Evolutionary conservation across 2,113 vertebrate genomes (phyloP).

Genomic region (Alouatta palliata): DNA sequence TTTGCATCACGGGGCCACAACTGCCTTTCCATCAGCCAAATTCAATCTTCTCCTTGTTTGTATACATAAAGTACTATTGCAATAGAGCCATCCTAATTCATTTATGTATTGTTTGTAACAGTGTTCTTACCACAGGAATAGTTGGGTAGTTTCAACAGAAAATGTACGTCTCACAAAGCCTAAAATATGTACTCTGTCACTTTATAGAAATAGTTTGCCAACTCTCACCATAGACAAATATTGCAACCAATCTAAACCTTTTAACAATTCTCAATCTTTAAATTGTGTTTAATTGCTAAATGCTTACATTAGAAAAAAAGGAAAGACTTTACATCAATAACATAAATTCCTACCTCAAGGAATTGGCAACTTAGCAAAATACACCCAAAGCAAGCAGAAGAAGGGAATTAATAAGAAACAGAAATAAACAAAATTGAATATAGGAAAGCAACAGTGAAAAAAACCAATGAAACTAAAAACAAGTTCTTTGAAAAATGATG

Average conservation of each 20-base stretch:
- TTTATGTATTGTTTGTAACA: not conserved
- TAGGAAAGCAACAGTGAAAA: not conserved
- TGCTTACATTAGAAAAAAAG: not conserved
- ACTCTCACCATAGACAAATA: not conserved
- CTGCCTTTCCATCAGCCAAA: not conserved
- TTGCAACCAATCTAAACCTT: not conserved
- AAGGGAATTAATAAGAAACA: not conserved
- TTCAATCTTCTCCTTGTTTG: not conserved
- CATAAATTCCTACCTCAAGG: not conserved
- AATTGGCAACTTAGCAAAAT: not conserved
- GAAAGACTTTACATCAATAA: not conserved
- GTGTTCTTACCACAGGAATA: not conserved
- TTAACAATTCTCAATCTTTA: not conserved
- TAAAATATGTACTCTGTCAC: not conserved
- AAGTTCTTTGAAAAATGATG: not conserved
- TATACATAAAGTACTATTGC: not conserved
- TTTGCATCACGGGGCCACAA: not conserved
- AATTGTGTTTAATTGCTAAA: not conserved
- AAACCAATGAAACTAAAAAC: not conserved
- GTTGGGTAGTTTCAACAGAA: not conserved
- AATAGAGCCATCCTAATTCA: not conserved
- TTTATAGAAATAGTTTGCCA: not conserved
- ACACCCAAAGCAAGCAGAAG: not conserved
- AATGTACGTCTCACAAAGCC: accelerated
- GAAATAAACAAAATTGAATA: slow-evolving; percentile 4